A percentile compares a stretch with the other conserved stretches of the same genome.
phyloP scores from a whole-genome alignment of 2,113 vertebrate genomes.

The Jacana jacana region DNA sequence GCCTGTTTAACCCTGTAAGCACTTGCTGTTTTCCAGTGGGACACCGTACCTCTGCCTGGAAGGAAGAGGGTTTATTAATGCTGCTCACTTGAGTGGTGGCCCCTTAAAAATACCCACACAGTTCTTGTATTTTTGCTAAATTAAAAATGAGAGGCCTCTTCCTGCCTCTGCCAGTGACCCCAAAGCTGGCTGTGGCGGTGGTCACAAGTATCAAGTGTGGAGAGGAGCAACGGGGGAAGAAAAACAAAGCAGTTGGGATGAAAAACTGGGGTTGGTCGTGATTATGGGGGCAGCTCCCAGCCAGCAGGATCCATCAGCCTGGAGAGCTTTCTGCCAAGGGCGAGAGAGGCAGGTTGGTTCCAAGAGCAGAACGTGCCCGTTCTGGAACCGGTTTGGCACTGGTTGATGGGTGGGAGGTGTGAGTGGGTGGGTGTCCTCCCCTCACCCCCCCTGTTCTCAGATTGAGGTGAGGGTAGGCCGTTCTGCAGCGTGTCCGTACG shows the following conservation, averaged over 20 bases:
- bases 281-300: not conserved
- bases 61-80: not conserved
- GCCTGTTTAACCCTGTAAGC: not conserved
- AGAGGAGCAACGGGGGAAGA: not conserved
- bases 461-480: not conserved
- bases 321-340: not conserved
- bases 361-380: rapidly evolving
- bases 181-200: not conserved
- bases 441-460: not conserved
- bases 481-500: not conserved
- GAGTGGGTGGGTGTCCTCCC: not conserved
- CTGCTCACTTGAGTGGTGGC: not conserved
- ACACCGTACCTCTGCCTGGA: not conserved
- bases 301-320: not conserved
- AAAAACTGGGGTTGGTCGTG: not conserved
- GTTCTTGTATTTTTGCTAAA: not conserved
- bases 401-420: not conserved
- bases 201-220: rapidly evolving
- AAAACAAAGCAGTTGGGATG: not conserved
- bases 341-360: not conserved
- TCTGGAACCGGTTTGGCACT: not conserved
- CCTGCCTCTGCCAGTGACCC: not conserved
- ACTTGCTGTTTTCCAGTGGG: not conserved
- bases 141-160: not conserved
- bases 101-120: not conserved